Evolutionary conservation across 2,113 vertebrate genomes (phyloP).

Genomic region (Odontophorus gujanensis): DNA sequence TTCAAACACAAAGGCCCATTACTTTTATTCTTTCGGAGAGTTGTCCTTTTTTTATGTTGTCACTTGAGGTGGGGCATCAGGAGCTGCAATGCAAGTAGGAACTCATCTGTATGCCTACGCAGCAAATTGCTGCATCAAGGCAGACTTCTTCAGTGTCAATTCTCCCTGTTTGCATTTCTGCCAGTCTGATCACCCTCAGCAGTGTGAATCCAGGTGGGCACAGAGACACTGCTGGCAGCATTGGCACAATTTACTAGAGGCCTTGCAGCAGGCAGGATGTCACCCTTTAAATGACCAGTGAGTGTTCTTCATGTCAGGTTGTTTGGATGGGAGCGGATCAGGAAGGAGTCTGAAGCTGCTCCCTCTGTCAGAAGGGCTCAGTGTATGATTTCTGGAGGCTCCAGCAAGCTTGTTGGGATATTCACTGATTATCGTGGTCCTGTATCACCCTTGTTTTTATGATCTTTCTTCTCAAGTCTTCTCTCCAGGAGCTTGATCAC

Average conservation of each 20-base stretch:
- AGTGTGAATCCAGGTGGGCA: neutral
- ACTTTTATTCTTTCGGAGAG: neutral
- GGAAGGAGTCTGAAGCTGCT: neutral
- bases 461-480: neutral
- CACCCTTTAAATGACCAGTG: neutral
- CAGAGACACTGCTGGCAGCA: neutral
- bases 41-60: neutral
- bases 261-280: neutral
- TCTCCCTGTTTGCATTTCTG: neutral
- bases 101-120: neutral
- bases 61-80: neutral
- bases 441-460: neutral
- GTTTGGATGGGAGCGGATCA: neutral
- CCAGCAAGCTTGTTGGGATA: neutral
- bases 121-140: neutral
- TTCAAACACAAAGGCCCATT: neutral
- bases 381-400: slow-evolving; percentile 21
- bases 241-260: neutral
- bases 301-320: neutral
- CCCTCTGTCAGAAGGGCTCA: neutral
- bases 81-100: neutral
- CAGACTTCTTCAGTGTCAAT: neutral
- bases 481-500: neutral
- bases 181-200: neutral
- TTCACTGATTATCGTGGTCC: neutral